Percentiles rank a stretch among this genome's conserved stretches.
These are phyloP conservation scores for Entosphenus tridentatus DNA, from an alignment of 2,113 vertebrate genomes.

Conservation along the genomic window DNA sequence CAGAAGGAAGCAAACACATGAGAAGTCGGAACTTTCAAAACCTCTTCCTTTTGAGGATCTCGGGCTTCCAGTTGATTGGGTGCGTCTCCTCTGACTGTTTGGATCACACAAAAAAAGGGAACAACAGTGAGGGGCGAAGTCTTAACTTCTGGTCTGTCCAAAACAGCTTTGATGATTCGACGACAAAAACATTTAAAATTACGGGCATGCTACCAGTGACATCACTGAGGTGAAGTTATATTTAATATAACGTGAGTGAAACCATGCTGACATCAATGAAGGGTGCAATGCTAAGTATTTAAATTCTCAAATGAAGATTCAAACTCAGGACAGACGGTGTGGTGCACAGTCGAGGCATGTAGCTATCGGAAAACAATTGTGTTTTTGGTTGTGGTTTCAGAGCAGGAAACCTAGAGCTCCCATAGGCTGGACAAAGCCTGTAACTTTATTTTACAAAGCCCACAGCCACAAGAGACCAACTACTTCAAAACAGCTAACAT, in stretches of 20 bases:
- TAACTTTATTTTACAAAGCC: no score
- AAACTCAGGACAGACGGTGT: no score
- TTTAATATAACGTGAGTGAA: no score
- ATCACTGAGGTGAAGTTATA: neutral
- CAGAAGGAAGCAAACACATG: neutral
- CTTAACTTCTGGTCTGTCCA: neutral
- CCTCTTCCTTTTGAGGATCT: slow-evolving; percentile 92
- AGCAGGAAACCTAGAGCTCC: no score
- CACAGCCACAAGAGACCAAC: no score
- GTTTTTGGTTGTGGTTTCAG: no score
- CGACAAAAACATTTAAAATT: neutral
- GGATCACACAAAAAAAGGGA: slow-evolving; percentile 14
- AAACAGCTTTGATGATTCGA: neutral
- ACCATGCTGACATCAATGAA: no score
- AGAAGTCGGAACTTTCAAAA: slow-evolving; percentile 29
- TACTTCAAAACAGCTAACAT: no score
- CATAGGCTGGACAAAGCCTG: no score
- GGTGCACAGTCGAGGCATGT: no score
- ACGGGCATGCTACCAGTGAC: neutral
- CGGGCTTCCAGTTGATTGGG: slow-evolving; percentile 92
- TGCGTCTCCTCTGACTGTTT: slow-evolving; percentile 78
- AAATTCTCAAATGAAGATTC: no score
- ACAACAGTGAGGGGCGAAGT: neutral
- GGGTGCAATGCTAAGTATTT: neutral
- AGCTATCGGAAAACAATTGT: no score